phyloP scores from a whole-genome alignment of 2,113 vertebrate genomes.

The Colistium nudipinnis region DNA sequence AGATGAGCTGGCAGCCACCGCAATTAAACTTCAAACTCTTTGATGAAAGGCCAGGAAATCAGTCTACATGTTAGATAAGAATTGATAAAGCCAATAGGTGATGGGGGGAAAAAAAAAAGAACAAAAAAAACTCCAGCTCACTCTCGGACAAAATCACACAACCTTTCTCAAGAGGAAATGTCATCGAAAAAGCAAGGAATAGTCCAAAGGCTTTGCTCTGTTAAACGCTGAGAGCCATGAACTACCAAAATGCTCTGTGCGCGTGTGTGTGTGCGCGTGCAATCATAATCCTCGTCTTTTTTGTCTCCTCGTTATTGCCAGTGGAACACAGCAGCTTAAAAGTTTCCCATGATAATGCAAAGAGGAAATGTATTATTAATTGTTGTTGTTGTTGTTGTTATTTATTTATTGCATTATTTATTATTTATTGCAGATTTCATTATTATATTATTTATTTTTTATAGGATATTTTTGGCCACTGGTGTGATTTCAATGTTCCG shows the following conservation, averaged over 20 bases:
- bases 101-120: background rate
- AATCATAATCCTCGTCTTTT: too few species aligned
- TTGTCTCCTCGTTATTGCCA: too few species aligned
- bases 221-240: background rate
- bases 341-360: too few species aligned
- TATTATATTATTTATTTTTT: too few species aligned
- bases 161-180: slow-evolving; percentile 3
- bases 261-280: background rate
- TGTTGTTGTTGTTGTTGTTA: too few species aligned
- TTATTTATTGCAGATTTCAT: too few species aligned
- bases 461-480: too few species aligned
- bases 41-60: too few species aligned
- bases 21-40: slow-evolving; percentile 51
- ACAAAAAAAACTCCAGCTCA: background rate
- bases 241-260: background rate
- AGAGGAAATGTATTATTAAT: too few species aligned
- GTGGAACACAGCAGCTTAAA: too few species aligned
- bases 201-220: background rate
- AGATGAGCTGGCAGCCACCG: slow-evolving; percentile 12
- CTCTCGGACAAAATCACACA: slow-evolving; percentile 2
- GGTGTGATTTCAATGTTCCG: too few species aligned
- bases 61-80: slow-evolving; percentile 1
- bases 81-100: slow-evolving; percentile 5
- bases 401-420: too few species aligned
- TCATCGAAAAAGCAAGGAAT: background rate